Conservation (phyloP, 2,113 vertebrate genomes). For the Stomatorhinus ivindoensis region DNA sequence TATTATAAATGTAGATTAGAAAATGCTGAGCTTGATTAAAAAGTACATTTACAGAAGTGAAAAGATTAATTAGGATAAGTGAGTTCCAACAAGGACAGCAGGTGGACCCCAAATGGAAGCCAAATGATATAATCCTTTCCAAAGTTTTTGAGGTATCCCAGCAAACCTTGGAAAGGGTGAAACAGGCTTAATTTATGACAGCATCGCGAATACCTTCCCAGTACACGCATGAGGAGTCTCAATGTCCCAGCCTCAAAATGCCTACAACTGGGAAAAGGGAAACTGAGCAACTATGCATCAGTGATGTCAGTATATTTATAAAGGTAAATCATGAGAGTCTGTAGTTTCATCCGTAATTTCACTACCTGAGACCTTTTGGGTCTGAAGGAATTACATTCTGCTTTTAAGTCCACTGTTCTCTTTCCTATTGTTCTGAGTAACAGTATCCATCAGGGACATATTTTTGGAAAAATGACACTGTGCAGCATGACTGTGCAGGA, state of each 20-base stretch:
- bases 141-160: not conserved
- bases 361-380: not conserved
- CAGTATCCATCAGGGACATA: not conserved
- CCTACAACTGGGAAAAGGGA: slow-evolving; percentile 35
- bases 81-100: not conserved
- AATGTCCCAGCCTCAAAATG: slow-evolving; percentile 40
- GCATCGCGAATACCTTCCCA: slow-evolving; percentile 38
- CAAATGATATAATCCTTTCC: not conserved
- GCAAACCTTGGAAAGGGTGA: slow-evolving; percentile 56
- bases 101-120: not conserved
- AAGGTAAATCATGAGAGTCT: not conserved
- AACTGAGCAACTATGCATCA: not conserved
- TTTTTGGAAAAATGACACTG: not conserved
- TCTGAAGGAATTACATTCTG: not conserved
- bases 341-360: not conserved
- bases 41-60: not conserved
- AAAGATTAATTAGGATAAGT: not conserved
- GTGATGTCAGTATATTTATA: not conserved
- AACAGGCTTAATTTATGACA: slow-evolving; percentile 49
- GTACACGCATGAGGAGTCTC: slow-evolving; percentile 48
- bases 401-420: not conserved
- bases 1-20: not conserved
- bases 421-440: not conserved
- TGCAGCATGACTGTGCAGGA: not conserved
- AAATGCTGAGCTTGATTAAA: not conserved